A percentile compares a stretch with the other conserved stretches of the same genome.
Evolutionary conservation across 1,140 invertebrate species (phyloP).

Genomic region (Galleria mellonella): DNA sequence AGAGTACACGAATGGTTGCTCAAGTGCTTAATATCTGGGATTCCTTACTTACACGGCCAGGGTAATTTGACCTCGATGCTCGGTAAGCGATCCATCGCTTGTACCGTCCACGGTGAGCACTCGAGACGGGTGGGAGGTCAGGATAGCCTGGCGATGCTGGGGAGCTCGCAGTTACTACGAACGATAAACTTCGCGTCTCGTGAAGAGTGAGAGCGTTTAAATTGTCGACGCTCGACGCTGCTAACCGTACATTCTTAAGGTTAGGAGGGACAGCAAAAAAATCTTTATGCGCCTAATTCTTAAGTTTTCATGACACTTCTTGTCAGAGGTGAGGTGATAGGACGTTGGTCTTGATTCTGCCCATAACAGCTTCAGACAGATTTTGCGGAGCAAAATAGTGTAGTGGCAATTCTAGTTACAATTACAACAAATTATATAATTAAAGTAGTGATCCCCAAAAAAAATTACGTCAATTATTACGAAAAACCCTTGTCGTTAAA

Average conservation of each 20-base stretch:
- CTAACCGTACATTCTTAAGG: slow-evolving; percentile 53
- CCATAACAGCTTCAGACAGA: too few species aligned
- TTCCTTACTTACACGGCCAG: slow-evolving; percentile 46
- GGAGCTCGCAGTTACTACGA: slow-evolving; percentile 47
- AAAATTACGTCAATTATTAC: too few species aligned
- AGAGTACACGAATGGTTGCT: slow-evolving; percentile 38
- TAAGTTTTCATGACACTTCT: not conserved
- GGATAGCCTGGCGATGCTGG: slow-evolving; percentile 26
- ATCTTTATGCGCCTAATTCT: not conserved
- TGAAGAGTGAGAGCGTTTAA: slow-evolving; percentile 65
- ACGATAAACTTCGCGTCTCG: slow-evolving; percentile 61
- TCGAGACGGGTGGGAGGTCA: slow-evolving; percentile 14
- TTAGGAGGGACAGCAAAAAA: slow-evolving; percentile 33
- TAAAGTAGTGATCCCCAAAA: too few species aligned
- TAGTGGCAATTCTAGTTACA: too few species aligned
- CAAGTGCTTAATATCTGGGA: slow-evolving; percentile 61
- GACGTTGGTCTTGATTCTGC: too few species aligned
- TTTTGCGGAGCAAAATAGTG: too few species aligned
- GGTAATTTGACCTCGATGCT: slow-evolving; percentile 15
- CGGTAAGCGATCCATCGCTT: slow-evolving; percentile 12
- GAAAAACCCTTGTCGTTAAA: too few species aligned
- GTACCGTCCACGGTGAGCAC: slow-evolving; percentile 1
- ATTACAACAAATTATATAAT: too few species aligned
- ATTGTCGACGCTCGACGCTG: slow-evolving; percentile 52
- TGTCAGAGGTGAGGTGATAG: too few species aligned